Evolutionary conservation across 1,140 invertebrate species (phyloP).

Genomic region (Bathynomus jamesi): DNA sequence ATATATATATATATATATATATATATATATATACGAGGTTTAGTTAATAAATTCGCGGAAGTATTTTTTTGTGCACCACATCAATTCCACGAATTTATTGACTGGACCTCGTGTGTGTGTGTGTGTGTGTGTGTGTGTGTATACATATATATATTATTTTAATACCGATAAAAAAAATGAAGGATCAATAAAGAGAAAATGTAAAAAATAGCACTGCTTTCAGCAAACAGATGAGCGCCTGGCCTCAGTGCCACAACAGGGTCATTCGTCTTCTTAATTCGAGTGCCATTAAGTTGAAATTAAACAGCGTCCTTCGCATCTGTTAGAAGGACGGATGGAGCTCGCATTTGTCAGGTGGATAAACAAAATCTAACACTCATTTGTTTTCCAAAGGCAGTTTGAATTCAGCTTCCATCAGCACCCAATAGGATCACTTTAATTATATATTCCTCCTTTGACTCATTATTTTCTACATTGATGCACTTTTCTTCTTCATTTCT

Average conservation of each 20-base stretch:
- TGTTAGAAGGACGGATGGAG: conserved; percentile 32
- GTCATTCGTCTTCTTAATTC: conserved; percentile 35
- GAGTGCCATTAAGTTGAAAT: conserved; percentile 35
- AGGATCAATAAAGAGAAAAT: background rate
- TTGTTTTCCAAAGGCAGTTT: conserved; percentile 18
- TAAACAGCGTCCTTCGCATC: conserved; percentile 35
- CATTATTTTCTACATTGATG: background rate
- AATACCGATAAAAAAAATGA: background rate
- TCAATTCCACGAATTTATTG: too few species aligned
- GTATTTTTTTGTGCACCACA: too few species aligned
- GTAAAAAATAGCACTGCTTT: background rate
- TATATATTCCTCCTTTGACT: background rate
- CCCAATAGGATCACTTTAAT: background rate
- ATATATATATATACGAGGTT: background rate
- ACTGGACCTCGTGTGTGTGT: too few species aligned
- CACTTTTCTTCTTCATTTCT: background rate
- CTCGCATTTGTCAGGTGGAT: conserved; percentile 30
- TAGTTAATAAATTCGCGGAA: too few species aligned
- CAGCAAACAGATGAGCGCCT: background rate
- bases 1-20: background rate
- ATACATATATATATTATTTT: background rate
- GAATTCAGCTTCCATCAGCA: background rate
- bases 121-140: background rate
- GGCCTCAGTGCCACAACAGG: conserved; percentile 21
- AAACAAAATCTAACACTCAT: conserved; percentile 32